Evolutionary conservation across 2,888 invertebrate genomes (phyloP).

Genomic region (Epistrophe eligans): DNA sequence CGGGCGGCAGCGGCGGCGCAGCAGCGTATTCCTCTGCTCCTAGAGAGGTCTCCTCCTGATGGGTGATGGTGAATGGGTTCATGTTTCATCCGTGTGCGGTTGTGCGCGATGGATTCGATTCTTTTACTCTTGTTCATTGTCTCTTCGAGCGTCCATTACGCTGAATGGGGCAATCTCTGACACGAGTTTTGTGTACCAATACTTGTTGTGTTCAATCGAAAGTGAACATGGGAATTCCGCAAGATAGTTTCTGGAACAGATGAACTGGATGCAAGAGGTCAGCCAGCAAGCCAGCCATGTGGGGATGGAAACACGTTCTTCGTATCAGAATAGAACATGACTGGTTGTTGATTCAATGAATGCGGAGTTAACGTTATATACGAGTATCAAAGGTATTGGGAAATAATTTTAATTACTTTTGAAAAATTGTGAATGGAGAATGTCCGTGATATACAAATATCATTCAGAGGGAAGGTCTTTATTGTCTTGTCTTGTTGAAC

Average conservation of each 20-base stretch:
- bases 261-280: constrained; percentile 66
- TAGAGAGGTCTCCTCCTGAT: constrained; percentile 45
- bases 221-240: constrained; percentile 70
- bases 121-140: constrained; percentile 68
- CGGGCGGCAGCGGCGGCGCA: not conserved
- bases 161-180: constrained; percentile 74
- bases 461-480: not conserved
- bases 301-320: constrained; percentile 47
- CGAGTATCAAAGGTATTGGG: constrained; percentile 9
- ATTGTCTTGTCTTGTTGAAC: not conserved
- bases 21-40: constrained; percentile 48
- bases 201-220: constrained; percentile 68
- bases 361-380: constrained; percentile 19
- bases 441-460: not conserved
- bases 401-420: constrained; percentile 62
- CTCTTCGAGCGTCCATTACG: constrained; percentile 71
- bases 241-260: constrained; percentile 37
- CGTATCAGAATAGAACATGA: constrained; percentile 44
- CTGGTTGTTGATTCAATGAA: constrained; percentile 30
- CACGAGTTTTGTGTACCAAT: constrained; percentile 72
- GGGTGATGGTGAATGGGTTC: constrained; percentile 59
- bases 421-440: not conserved
- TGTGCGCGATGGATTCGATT: constrained; percentile 68
- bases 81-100: constrained; percentile 64
- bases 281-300: constrained; percentile 48